Base-by-base conservation (phyloP, 2,888 invertebrate species). In the Ariolimax columbianus region DNA sequence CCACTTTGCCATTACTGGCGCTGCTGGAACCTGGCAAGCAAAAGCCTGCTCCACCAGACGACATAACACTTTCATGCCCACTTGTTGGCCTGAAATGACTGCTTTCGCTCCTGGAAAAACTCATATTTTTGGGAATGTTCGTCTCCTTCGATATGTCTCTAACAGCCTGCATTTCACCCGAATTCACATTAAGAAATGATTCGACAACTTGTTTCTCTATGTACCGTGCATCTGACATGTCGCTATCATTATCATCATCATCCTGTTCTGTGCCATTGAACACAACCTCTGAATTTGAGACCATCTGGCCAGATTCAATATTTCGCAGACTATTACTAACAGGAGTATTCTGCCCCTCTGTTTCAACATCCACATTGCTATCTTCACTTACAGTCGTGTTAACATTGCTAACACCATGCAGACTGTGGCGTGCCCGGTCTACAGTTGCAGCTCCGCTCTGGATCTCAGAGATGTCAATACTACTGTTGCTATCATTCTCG, bases 291-390 rank as follows among this genome's bases (percentile, higher is more conserved):
- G 23, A 40, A 63, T 73, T 82, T 51, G 75, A 75, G 23, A 59
- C 63, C n/a, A 79, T 40, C 40, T 70, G 70, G 0, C 11, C 17
- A 14, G 66, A n/a, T 43, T 33, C 66, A 30, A 80, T 47, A 30
- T 47, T 51, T 1, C 38, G 63, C 23, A 40, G 23, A 38, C 63
- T 38, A 38, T 78, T 38, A 40, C 30, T 59, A 30, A 59, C 30
- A 17, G 82, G 75, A 6, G 30, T 59, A 19, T 30, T 26, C 40
- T 82, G 82, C 30, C 70, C 80, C 55, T 82, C 82, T 0, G 63
- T 75, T 43, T 82, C 82, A 26, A 82, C 82, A 75, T 82, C 82
- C 43, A 82, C 82, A 73, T 82, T 82, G 63, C 82, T 82, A 63
- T 82, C 82, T 68, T 80, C 80, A 75, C 75, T 82, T 33, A 63